Base-by-base conservation (phyloP, 92 coral and sea anemone genomes). In the Siderastrea radians region DNA sequence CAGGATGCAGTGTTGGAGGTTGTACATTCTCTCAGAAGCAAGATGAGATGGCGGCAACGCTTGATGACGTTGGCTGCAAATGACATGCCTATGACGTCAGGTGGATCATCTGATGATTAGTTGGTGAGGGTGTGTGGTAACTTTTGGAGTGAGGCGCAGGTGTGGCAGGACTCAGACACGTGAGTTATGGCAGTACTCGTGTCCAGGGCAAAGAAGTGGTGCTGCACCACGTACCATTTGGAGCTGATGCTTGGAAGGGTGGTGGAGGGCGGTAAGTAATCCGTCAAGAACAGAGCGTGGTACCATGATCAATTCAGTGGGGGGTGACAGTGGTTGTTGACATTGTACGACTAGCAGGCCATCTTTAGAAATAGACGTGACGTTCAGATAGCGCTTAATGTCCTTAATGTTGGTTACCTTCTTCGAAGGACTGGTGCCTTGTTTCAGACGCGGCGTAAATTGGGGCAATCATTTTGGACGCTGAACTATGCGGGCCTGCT, bases 161-260 rank as follows among this genome's bases (percentile, higher is more conserved):
- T 84, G 87, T 84, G 90, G 44, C 87, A 89, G 62, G 90, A 66
- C 14, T 88, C 17, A 2, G 84, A 78, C 43, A 85, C 80, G 44
- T 86, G 78, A 77, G 84, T 82, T 47, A 85, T 50, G 49, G 90
- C 88, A n/a, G 84, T n/a, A 70, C 81, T 86, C 78, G 90, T 68
- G 91, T 93, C 91, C 16, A 90, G 86, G 84, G 91, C 89, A 82
- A 58, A 86, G 82, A 85, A 93, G 79, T 89, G 87, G 64, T 88
- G 81, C 53, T 83, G 86, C 17, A 72, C 49, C 45, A n/a, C n/a
- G n/a, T n/a, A 86, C 88, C 63, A 73, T 19, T 46, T 84, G 81
- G 11, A 80, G 88, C 17, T 89, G 93, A 59, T 84, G 86, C 66
- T 89, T 77, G n/a, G 84, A 85, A 17, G 81, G 93, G 74, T 89